Evolutionary conservation across 1,140 invertebrate species (phyloP).

Genomic region (Leguminivora glycinivorella): DNA sequence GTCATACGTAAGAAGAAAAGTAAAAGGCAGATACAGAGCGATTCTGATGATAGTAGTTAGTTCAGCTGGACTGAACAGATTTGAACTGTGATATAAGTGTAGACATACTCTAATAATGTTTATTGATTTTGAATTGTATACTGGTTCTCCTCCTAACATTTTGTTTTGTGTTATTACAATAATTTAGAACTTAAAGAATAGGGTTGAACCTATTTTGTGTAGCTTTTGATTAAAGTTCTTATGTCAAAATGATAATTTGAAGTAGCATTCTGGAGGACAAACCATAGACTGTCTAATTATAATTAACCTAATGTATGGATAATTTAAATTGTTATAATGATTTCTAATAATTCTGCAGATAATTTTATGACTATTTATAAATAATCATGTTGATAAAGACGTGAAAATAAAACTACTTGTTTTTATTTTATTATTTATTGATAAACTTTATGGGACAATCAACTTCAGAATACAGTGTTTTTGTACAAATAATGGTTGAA

Average conservation of each 20-base stretch:
- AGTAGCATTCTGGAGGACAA: background rate
- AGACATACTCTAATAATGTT: background rate
- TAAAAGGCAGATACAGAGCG: conserved; percentile 56
- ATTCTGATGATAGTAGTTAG: conserved; percentile 66
- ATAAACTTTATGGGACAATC: background rate
- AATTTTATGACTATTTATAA: background rate
- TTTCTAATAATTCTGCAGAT: background rate
- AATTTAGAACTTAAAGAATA: too few relatives aligned
- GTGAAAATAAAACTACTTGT: background rate
- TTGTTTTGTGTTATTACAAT: too few relatives aligned
- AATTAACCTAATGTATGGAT: background rate
- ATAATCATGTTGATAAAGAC: conserved; percentile 7
- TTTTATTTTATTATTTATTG: conserved; percentile 21
- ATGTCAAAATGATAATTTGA: background rate
- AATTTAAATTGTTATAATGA: background rate
- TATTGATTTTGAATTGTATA: background rate
- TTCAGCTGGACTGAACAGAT: conserved; percentile 6
- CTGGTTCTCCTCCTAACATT: too few relatives aligned
- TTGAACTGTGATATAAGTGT: conserved; percentile 22
- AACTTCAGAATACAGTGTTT: background rate
- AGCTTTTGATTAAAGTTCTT: background rate
- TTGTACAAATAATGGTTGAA: background rate
- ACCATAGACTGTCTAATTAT: background rate
- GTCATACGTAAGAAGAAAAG: conserved; percentile 51
- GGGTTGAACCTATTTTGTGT: background rate